Conservation (phyloP, 2,888 invertebrate genomes). For the Folsomia manolachei region DNA sequence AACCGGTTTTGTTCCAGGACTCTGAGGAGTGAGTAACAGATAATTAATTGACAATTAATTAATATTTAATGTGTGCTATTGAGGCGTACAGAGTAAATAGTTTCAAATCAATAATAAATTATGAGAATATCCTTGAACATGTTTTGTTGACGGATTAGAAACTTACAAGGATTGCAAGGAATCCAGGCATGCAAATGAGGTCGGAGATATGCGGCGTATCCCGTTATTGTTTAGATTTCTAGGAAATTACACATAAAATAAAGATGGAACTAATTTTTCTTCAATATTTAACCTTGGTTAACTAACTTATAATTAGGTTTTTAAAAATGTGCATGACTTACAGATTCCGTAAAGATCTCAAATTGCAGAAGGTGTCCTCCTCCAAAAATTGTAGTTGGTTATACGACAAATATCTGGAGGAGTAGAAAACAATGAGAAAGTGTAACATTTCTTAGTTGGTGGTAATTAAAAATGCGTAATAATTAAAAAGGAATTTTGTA, state of each 20-base stretch:
- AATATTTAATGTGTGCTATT: background rate
- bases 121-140: too few species aligned
- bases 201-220: conserved; percentile 54
- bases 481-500: too few species aligned
- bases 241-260: conserved; percentile 14
- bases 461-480: too few species aligned
- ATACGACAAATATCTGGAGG: conserved; percentile 59
- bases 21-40: conserved; percentile 29
- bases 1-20: conserved; percentile 47
- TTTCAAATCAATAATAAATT: too few species aligned
- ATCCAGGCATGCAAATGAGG: conserved; percentile 55
- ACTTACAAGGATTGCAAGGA: conserved; percentile 58
- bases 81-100: too few species aligned
- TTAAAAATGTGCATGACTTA: conserved; percentile 52
- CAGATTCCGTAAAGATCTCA: conserved; percentile 56
- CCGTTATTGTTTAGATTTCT: conserved; percentile 59
- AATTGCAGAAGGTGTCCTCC: conserved; percentile 57
- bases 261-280: background rate
- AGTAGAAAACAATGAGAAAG: too few species aligned
- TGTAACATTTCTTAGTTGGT: too few species aligned
- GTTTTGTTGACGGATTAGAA: too few species aligned
- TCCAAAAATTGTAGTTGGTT: conserved; percentile 56
- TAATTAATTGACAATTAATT: background rate
- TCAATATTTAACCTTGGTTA: background rate
- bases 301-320: too few species aligned